Evolutionary conservation across 2,797 vertebrate genomes (phyloP), one percentile per base, ranked within the genome.

Genomic region (Oceanodroma leucorhoa): DNA sequence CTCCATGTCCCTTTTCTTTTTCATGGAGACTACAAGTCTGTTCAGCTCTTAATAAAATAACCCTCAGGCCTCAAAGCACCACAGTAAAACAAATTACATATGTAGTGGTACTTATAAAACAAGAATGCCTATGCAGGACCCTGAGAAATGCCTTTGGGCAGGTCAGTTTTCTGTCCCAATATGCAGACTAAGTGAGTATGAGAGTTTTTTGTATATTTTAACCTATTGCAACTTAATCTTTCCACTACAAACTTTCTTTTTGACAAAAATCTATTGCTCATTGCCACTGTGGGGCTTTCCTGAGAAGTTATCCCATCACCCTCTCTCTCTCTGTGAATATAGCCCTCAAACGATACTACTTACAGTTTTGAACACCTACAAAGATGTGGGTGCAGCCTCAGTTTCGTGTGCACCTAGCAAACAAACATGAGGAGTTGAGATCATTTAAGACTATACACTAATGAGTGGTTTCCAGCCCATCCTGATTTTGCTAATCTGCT

Each of bases 11-110:
- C 38, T 83, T 89, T 85, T 51, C 3, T 4, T 75, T 90, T 84
- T 83, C 66, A 45, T 50, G 70, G 90, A 86, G 86, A 92, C 93
- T 87, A 27, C 14, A 51, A 62, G 95, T 91, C 86, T 96, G 83
- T 69, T 90, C 70, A 88, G 58, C 66, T 93, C 57, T 61, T 90
- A 90, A 87, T 78, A 94, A 94, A 96, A 87, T 90, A 91, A 62
- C 61, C 15, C 62, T 70, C 40, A 32, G 70, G 38, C 43, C 80
- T 90, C 86, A 82, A 87, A 84, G 36, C 79, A 89, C 29, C 51
- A 79, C 66, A 55, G 40, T 91, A 90, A 95, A 94, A 36, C 11
- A 57, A 53, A 71, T 71, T 76, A 70, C 64, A 21, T 71, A 67
- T 57, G 29, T 29, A 81, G 50, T 26, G 58, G 19, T 80, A 53